Percentiles rank a stretch among this genome's conserved stretches.
These are phyloP conservation scores for Tethya wilhelma DNA, from an alignment of 37 sponge, comb jelly and placozoan species.

Conservation along the genomic window DNA sequence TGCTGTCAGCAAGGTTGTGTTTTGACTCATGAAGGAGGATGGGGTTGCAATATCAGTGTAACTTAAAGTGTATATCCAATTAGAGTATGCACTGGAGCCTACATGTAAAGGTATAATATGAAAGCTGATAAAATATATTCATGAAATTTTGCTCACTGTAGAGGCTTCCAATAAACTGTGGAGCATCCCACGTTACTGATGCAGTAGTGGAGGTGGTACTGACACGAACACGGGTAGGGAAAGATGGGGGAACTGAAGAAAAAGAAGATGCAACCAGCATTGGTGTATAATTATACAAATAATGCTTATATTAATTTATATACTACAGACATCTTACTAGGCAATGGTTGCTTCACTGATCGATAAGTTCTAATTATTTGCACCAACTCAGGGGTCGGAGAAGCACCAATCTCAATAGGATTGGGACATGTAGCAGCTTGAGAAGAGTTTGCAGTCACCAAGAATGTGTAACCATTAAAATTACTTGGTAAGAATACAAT, in stretches of 20 bases:
- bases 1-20: conserved; percentile 8
- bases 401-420: not conserved
- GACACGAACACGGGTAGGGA: conserved; percentile 12
- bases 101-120: not conserved
- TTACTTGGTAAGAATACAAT: not conserved
- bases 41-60: not conserved
- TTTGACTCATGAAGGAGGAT: no score
- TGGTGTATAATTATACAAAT: no score
- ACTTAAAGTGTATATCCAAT: conserved; percentile 29
- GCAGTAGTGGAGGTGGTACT: not conserved
- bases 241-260: conserved; percentile 19
- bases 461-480: not conserved
- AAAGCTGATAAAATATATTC: not conserved
- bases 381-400: not conserved
- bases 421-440: not conserved
- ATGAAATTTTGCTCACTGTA: conserved; percentile 21
- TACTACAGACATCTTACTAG: no score
- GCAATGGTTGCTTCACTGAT: conserved; percentile 11
- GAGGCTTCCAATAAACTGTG: not conserved
- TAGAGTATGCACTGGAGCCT: conserved; percentile 30
- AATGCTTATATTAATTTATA: no score
- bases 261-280: no score
- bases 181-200: conserved; percentile 15
- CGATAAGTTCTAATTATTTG: not conserved
- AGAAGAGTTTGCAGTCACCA: not conserved